Percentiles rank a stretch among this genome's conserved stretches.
These are phyloP conservation scores for Chouioia cunea DNA, from an alignment of 2,888 invertebrate species.

Conservation along the genomic window DNA sequence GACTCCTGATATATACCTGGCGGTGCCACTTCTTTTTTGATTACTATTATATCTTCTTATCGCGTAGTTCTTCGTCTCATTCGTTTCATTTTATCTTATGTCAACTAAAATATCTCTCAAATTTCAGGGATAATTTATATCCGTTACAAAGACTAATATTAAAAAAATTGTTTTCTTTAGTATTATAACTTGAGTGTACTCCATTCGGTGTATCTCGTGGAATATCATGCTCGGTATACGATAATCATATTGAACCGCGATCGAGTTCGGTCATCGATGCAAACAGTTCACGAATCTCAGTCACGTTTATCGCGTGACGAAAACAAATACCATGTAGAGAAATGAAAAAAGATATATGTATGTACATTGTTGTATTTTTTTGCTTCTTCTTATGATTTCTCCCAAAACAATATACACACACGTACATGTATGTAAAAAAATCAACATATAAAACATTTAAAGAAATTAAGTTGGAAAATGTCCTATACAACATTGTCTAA, in stretches of 20 bases:
- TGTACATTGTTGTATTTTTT: constrained; percentile 2
- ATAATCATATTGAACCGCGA: constrained; percentile 21
- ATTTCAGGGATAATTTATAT: no score
- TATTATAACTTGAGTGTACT: background rate
- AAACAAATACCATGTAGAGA: constrained; percentile 21
- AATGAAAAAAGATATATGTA: background rate
- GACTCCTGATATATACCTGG: constrained; percentile 14
- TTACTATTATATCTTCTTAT: constrained; percentile 6
- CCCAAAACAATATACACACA: no score
- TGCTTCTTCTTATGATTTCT: background rate
- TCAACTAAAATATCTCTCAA: background rate
- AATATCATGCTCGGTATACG: background rate
- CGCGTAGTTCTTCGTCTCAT: background rate
- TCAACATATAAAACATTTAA: no score
- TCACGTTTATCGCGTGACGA: constrained; percentile 60
- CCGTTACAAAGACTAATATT: background rate
- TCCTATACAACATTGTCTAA: no score
- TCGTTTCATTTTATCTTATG: background rate
- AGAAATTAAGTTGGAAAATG: no score
- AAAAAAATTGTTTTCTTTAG: background rate
- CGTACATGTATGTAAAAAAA: no score
- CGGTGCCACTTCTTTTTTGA: constrained; percentile 17
- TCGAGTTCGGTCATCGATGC: constrained; percentile 45
- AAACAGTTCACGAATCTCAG: constrained; percentile 53
- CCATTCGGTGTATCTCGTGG: background rate